Base-by-base conservation (phyloP, 1,140 invertebrate genomes). In the Hycleus cichorii region DNA sequence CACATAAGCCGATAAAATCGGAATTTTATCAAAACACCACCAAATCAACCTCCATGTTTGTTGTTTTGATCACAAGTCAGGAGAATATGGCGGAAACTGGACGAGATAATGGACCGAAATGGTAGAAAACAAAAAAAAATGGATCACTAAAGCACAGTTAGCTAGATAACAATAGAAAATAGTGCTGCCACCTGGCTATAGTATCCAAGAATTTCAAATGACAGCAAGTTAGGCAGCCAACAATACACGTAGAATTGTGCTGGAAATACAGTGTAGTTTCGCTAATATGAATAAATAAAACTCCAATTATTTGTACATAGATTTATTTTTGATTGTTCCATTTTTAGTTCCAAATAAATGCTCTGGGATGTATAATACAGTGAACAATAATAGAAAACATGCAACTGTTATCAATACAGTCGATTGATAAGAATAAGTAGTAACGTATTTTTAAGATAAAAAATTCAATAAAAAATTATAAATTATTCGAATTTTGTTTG, bases 331-430 rank as follows among this genome's bases (percentile, higher is more conserved):
- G 10, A 12, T 47, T 11, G 46, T 26, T 24, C 9, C 9, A 12
- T 47, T n/a, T 46, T 46, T 46, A 46, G 12, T 46, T 32, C 4
- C 32, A 32, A 63, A 63, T 63, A 62, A 48, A 62, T 57, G 55
- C 55, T 57, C 43, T 63, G 57, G 32, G 32, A 62, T 62, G 60
- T 63, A 18, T 18, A 63, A 63, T 58, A 63, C 62, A 63, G 62
- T 60, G 62, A 63, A 63, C 62, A 60, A 49, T 63, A 63, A 63
- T 60, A 63, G 60, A 49, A 54, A 60, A 63, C 62, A 63, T 63
- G 58, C 62, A 63, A 60, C 62, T 63, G 60, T 57, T 53, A 42
- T 49, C 50, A 62, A 57, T 60, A 57, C 60, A 60, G 60, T 53
- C 60, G 58, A 49, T 51, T 59, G 48, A 63, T 47, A 55, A 55